phyloP scores from a whole-genome alignment of 1,140 invertebrate genomes.

The Hyposmocoma kahamanoa region DNA sequence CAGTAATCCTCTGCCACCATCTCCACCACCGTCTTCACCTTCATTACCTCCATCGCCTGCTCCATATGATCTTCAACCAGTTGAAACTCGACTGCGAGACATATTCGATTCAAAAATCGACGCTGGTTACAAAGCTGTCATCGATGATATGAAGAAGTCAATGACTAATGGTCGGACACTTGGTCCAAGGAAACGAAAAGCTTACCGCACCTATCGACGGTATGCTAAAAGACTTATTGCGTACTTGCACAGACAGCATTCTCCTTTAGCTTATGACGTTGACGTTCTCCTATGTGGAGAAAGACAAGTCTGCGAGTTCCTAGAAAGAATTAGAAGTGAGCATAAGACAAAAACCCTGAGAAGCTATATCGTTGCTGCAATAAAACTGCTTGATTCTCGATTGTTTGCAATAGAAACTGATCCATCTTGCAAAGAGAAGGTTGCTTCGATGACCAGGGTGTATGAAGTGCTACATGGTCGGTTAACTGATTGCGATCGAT shows the following conservation, averaged over 20 bases:
- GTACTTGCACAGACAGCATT: constrained; percentile 68
- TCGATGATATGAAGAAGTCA: constrained; percentile 72
- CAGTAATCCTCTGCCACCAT: constrained; percentile 43
- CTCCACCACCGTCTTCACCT: constrained; percentile 57
- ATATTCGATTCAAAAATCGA: constrained; percentile 65
- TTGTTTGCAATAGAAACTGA: constrained; percentile 70
- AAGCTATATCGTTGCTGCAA: constrained; percentile 68
- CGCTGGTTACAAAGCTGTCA: constrained; percentile 67
- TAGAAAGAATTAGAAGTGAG: constrained; percentile 64
- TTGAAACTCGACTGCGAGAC: constrained; percentile 50
- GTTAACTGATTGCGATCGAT: constrained; percentile 59
- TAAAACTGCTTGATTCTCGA: constrained; percentile 66
- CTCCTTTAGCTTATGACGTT: constrained; percentile 66
- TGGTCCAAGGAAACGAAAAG: constrained; percentile 63
- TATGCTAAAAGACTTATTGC: constrained; percentile 68
- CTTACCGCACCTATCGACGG: constrained; percentile 64
- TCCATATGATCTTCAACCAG: constrained; percentile 56
- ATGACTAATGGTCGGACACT: constrained; percentile 69
- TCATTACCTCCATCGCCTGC: constrained; percentile 55
- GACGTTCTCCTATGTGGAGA: constrained; percentile 67
- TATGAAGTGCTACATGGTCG: constrained; percentile 64
- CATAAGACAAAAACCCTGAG: constrained; percentile 69
- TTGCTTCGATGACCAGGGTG: constrained; percentile 64
- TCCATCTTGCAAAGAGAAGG: constrained; percentile 67
- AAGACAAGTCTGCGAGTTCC: constrained; percentile 65